Conservation (phyloP, 2,113 vertebrate genomes). For the Pterocles gutturalis region DNA sequence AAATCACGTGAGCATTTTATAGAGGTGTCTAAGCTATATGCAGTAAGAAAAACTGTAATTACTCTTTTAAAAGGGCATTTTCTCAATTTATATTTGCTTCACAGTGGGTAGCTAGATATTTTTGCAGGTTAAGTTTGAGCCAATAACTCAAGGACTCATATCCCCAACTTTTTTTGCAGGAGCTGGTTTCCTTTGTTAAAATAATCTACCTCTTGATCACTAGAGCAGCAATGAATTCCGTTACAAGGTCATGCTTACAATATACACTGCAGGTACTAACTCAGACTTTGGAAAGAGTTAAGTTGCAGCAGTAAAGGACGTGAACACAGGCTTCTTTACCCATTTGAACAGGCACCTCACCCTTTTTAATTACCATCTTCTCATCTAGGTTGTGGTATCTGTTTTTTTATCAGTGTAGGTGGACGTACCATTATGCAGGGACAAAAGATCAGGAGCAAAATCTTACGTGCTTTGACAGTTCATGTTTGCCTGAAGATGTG, state of each 20-base stretch:
- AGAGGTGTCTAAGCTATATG: background rate
- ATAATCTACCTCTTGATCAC: background rate
- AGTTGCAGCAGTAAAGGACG: background rate
- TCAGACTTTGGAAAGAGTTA: background rate
- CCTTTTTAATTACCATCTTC: background rate
- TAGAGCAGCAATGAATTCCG: background rate
- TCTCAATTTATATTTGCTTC: background rate
- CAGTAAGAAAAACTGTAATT: background rate
- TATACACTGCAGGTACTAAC: background rate
- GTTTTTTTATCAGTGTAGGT: background rate
- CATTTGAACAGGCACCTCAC: background rate
- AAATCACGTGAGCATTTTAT: background rate
- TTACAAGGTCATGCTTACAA: background rate
- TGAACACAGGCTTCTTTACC: background rate
- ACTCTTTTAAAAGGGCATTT: background rate
- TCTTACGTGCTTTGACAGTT: background rate
- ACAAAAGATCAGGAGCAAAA: background rate
- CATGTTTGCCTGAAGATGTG: background rate
- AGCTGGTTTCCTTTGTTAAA: background rate
- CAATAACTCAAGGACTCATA: background rate
- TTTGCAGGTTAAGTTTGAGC: background rate
- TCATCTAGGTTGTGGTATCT: background rate
- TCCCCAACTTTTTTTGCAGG: background rate
- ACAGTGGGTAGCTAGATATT: background rate
- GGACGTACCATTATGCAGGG: background rate